These are phyloP conservation scores for Lordiphosa mommai DNA, from an alignment of 1,140 invertebrate genomes.

Conservation along the genomic window DNA sequence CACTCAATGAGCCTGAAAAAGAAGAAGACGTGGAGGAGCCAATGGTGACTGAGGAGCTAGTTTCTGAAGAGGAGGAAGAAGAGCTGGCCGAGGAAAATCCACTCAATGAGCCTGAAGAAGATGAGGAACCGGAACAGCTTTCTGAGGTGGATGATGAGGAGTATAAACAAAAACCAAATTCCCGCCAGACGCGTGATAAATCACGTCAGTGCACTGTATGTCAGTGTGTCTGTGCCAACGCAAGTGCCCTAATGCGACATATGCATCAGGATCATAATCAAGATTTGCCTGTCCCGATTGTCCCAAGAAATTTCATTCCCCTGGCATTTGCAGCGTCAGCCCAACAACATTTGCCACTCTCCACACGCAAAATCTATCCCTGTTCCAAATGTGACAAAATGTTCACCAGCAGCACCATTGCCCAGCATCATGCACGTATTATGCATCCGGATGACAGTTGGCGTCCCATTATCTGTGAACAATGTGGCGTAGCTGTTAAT, in stretches of 20 bases:
- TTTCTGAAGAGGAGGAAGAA: not conserved
- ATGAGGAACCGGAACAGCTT: not conserved
- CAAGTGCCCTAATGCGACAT: slow-evolving; percentile 38
- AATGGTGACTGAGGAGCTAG: not conserved
- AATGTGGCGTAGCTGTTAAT: slow-evolving; percentile 79
- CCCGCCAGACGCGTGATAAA: slow-evolving; percentile 6
- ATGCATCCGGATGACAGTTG: slow-evolving; percentile 80
- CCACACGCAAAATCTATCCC: slow-evolving; percentile 41
- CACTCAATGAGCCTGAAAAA: slow-evolving; percentile 32
- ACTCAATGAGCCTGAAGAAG: not conserved
- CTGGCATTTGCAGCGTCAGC: slow-evolving; percentile 40
- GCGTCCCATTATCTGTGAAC: slow-evolving; percentile 79
- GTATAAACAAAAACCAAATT: not conserved
- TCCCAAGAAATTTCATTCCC: slow-evolving; percentile 38
- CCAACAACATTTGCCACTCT: slow-evolving; percentile 45
- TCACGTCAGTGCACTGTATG: slow-evolving; percentile 37
- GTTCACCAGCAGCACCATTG: slow-evolving; percentile 58
- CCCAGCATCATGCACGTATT: slow-evolving; percentile 76
- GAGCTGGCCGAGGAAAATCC: not conserved
- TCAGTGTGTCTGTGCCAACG: slow-evolving; percentile 21
- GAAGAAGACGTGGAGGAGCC: not conserved
- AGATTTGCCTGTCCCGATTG: slow-evolving; percentile 36
- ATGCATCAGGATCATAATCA: slow-evolving; percentile 48
- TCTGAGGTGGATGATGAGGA: not conserved
- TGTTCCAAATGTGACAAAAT: slow-evolving; percentile 63